Percentiles rank a stretch among this genome's conserved stretches.
phyloP scores from a whole-genome alignment of 2,797 vertebrate genomes.

The Syndactyla subalaris region DNA sequence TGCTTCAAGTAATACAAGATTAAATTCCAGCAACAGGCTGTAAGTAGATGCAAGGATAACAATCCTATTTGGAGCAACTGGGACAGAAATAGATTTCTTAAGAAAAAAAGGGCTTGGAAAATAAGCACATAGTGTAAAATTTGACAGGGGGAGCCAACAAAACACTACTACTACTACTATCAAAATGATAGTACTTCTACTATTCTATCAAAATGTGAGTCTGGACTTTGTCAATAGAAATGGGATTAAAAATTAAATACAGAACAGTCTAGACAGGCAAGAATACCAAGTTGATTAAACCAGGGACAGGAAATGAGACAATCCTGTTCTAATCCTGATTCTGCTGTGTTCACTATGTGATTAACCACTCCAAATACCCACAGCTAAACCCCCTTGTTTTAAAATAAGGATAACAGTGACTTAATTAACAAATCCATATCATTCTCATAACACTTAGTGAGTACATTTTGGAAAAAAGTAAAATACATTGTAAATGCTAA shows the following conservation, averaged over 20 bases:
- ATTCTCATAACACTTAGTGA: neutral
- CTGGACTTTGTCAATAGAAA: neutral
- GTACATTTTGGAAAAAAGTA: neutral
- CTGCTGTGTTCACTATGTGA: neutral
- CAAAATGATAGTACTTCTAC: neutral
- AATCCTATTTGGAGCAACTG: constrained; percentile 16
- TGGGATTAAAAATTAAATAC: neutral
- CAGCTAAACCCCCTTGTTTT: neutral
- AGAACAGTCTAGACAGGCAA: neutral
- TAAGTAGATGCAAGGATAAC: neutral
- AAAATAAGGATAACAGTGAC: neutral
- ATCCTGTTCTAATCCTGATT: constrained; percentile 41
- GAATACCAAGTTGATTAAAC: constrained; percentile 7
- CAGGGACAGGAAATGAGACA: neutral
- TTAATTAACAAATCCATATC: neutral
- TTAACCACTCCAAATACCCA: constrained; percentile 1
- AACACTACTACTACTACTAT: neutral
- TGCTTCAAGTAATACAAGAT: neutral
- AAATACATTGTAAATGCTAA: neutral
- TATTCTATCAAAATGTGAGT: neutral
- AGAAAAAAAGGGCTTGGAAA: neutral
- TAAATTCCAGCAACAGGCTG: neutral
- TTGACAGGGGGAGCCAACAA: neutral
- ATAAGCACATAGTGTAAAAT: neutral
- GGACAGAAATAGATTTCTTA: constrained; percentile 28